Conservation (phyloP, 1,140 invertebrate genomes). For the Geopemphigus sp. region DNA sequence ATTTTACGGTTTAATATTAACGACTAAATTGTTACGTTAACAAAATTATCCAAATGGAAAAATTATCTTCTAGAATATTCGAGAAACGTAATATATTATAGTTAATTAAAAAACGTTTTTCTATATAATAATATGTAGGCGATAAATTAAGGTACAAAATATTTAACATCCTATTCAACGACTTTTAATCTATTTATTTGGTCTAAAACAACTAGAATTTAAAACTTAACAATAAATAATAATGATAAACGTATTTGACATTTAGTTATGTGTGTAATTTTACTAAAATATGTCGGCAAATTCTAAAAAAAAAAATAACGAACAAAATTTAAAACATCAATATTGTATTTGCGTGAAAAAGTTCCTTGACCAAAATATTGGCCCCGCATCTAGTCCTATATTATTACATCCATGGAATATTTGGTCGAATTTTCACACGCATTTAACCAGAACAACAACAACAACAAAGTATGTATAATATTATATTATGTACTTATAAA, state of each 20-base stretch:
- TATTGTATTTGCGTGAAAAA: constrained; percentile 18
- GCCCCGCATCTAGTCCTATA: background rate
- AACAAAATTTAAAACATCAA: background rate
- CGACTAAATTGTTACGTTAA: constrained; percentile 11
- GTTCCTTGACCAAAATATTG: constrained; percentile 22
- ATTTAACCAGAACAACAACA: constrained; percentile 5
- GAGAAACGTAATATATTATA: background rate
- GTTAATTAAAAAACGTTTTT: background rate
- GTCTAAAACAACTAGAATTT: constrained; percentile 36
- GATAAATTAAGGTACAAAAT: constrained; percentile 4
- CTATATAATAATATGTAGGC: background rate
- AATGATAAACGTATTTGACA: constrained; percentile 23
- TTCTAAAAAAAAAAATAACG: constrained; percentile 27
- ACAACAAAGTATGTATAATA: background rate
- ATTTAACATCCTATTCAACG: constrained; percentile 25
- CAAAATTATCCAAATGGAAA: constrained; percentile 14
- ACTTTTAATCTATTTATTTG: constrained; percentile 21
- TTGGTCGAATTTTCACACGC: constrained; percentile 24
- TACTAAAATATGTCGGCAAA: constrained; percentile 7
- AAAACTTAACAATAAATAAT: constrained; percentile 45
- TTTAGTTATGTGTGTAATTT: constrained; percentile 17
- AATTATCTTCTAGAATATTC: background rate
- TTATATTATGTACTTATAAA: background rate
- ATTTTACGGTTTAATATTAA: constrained; percentile 4
- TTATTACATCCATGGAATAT: background rate